These are phyloP conservation scores for Bos javanicus DNA, from an alignment of 2,113 vertebrate species.

Conservation along the genomic window DNA sequence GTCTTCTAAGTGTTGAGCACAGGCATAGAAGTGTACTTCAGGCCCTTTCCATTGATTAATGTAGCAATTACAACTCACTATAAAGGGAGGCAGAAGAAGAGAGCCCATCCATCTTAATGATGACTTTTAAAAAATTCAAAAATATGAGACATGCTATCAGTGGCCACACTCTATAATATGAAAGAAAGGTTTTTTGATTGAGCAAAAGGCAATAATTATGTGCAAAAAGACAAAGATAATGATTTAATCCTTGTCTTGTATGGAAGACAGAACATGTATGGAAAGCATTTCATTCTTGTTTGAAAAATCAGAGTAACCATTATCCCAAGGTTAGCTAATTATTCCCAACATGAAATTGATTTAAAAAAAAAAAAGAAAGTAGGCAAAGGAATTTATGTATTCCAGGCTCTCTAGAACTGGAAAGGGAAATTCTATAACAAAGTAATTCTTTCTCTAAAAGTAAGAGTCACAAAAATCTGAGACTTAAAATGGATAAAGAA, in stretches of 20 bases:
- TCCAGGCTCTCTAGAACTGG: not conserved
- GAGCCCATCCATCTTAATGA: not conserved
- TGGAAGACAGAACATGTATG: not conserved
- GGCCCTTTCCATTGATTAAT: not conserved
- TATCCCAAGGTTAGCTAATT: not conserved
- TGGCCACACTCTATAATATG: not conserved
- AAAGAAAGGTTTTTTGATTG: not conserved
- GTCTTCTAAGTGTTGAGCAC: not conserved
- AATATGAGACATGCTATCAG: not conserved
- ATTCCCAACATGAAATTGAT: not conserved
- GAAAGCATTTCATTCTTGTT: conserved; percentile 16
- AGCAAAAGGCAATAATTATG: not conserved
- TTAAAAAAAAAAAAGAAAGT: not conserved
- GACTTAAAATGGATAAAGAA: not conserved
- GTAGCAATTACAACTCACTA: not conserved
- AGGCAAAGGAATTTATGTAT: conserved; percentile 1
- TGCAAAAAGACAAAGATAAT: not conserved
- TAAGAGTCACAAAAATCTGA: not conserved
- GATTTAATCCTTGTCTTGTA: not conserved
- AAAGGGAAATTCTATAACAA: not conserved
- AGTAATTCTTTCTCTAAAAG: not conserved
- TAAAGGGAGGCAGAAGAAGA: not conserved
- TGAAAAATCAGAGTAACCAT: not conserved
- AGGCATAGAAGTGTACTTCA: not conserved
- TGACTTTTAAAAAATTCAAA: not conserved